Evolutionary conservation across 2,113 vertebrate species (phyloP).

Genomic region (Natator depressus): DNA sequence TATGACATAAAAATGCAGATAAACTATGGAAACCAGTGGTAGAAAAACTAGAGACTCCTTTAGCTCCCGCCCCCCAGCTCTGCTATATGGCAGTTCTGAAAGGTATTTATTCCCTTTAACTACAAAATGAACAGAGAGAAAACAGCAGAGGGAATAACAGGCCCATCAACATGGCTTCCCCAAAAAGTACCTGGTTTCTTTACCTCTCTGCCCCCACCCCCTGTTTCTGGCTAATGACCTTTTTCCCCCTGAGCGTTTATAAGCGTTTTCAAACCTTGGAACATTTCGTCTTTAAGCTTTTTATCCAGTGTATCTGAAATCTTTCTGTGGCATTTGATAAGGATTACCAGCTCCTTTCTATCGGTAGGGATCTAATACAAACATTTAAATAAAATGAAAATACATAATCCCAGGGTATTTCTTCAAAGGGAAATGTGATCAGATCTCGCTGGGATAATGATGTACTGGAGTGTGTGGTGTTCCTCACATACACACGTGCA

Average conservation of each 20-base stretch:
- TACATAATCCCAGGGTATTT: neutral
- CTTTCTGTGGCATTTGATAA: slow-evolving; percentile 29
- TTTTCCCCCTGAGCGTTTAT: neutral
- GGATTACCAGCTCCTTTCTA: slow-evolving; percentile 47
- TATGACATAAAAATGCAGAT: neutral
- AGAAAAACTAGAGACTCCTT: neutral
- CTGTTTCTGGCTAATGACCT: neutral
- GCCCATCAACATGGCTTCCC: neutral
- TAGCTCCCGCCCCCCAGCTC: neutral
- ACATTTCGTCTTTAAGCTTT: slow-evolving; percentile 46
- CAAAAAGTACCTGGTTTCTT: neutral
- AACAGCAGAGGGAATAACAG: neutral
- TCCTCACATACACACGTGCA: neutral
- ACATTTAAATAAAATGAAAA: slow-evolving; percentile 34
- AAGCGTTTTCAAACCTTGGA: slow-evolving; percentile 8
- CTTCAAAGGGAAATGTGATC: neutral
- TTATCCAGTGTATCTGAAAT: slow-evolving; percentile 39
- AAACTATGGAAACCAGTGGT: neutral
- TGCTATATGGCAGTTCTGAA: neutral
- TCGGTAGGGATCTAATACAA: neutral
- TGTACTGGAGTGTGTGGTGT: neutral
- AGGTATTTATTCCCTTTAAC: neutral
- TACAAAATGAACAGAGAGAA: neutral
- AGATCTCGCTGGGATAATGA: neutral
- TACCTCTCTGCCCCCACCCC: neutral